Percentiles rank a stretch among this genome's conserved stretches.
phyloP scores from a whole-genome alignment of 2,888 invertebrate species.

The Malthinus flaveolus region DNA sequence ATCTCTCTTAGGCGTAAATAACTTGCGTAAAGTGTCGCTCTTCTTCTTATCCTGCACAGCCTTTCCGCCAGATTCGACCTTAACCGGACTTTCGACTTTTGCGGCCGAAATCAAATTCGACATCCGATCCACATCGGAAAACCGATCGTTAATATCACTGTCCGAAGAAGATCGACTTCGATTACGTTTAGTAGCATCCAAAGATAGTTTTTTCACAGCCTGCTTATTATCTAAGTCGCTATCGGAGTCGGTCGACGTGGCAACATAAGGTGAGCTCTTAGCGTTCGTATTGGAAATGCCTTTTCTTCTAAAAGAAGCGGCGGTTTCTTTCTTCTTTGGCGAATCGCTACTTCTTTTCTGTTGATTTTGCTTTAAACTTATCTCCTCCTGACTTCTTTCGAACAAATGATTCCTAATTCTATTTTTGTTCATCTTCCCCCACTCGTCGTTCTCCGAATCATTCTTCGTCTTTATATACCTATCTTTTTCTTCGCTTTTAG shows the following conservation, averaged over 20 bases:
- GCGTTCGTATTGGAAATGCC: constrained; percentile 52
- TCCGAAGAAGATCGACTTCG: constrained; percentile 38
- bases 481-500: constrained; percentile 35
- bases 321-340: constrained; percentile 44
- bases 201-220: constrained; percentile 36
- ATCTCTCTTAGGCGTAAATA: constrained; percentile 62
- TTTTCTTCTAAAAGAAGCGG: constrained; percentile 49
- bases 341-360: constrained; percentile 38
- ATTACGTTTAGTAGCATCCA: constrained; percentile 25
- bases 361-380: constrained; percentile 27
- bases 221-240: constrained; percentile 48
- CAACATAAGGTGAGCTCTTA: constrained; percentile 43
- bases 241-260: constrained; percentile 53
- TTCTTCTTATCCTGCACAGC: constrained; percentile 71
- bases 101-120: constrained; percentile 3
- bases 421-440: constrained; percentile 46
- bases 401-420: constrained; percentile 37
- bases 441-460: constrained; percentile 48
- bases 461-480: constrained; percentile 31
- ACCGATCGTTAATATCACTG: constrained; percentile 36
- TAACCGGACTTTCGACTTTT: constrained; percentile 42
- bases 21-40: constrained; percentile 66
- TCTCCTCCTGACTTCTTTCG: constrained; percentile 17
- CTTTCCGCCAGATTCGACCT: constrained; percentile 56
- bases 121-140: constrained; percentile 36